phyloP scores from a whole-genome alignment of 2,888 invertebrate species.

The Volucella inflata region DNA sequence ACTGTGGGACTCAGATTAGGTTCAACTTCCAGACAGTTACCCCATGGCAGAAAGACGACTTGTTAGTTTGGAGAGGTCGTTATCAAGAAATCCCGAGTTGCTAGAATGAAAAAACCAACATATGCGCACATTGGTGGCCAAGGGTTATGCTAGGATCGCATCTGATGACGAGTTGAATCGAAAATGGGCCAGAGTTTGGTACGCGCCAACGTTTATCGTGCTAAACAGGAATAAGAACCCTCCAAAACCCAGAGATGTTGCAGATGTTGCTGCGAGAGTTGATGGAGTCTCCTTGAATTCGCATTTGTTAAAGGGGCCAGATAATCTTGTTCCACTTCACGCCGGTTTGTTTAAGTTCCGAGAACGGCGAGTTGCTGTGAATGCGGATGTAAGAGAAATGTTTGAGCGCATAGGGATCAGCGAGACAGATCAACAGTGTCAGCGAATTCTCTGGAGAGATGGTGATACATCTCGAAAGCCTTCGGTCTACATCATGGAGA shows the following conservation, averaged over 20 bases:
- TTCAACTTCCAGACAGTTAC: conserved; percentile 28
- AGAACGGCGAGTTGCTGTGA: conserved; percentile 7
- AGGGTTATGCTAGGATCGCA: conserved; percentile 18
- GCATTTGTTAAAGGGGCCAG: not conserved
- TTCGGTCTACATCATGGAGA: too few relatives aligned
- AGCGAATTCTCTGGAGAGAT: too few relatives aligned
- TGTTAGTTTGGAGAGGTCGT: conserved; percentile 16
- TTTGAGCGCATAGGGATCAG: conserved; percentile 23
- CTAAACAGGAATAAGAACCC: conserved; percentile 24
- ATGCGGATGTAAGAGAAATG: conserved; percentile 24
- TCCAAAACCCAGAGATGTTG: conserved; percentile 31
- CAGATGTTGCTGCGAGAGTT: conserved; percentile 4
- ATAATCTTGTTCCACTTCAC: conserved; percentile 4
- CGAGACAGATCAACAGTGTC: not conserved
- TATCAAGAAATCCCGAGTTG: conserved; percentile 15
- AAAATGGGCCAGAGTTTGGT: conserved; percentile 15
- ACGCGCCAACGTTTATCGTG: not conserved
- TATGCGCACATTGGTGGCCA: not conserved
- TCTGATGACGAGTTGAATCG: not conserved
- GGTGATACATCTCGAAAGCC: too few relatives aligned
- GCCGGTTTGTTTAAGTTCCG: not conserved
- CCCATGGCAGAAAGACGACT: conserved; percentile 16
- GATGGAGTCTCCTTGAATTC: conserved; percentile 28
- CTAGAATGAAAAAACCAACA: conserved; percentile 33
- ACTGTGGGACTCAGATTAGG: conserved; percentile 24